phyloP scores from a whole-genome alignment of 1,140 invertebrate genomes.

The Archivesica marissinica region DNA sequence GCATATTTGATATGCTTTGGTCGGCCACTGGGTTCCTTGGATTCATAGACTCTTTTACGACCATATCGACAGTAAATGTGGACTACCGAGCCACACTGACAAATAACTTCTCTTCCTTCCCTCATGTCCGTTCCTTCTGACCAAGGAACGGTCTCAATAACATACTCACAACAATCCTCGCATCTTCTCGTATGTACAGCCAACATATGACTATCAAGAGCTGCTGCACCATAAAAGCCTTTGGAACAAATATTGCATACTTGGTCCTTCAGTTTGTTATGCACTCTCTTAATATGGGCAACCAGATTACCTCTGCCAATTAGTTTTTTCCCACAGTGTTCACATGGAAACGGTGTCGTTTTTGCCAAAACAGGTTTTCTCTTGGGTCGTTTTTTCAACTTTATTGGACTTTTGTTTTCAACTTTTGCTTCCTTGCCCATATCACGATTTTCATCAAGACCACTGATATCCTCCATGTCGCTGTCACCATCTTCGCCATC shows the following conservation, averaged over 20 bases:
- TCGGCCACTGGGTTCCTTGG: no score
- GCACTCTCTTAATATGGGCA: slow-evolving; percentile 37
- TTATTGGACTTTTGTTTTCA: background rate
- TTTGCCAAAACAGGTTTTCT: background rate
- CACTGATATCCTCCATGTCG: slow-evolving; percentile 11
- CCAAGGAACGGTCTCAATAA: slow-evolving; percentile 48
- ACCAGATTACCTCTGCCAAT: slow-evolving; percentile 18
- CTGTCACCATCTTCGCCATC: background rate
- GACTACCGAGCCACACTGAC: slow-evolving; percentile 44
- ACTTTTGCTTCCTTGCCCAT: background rate
- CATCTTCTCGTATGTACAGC: slow-evolving; percentile 51
- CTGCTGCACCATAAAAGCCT: background rate
- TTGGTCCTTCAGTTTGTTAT: slow-evolving; percentile 15
- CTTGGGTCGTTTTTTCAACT: background rate
- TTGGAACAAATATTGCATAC: slow-evolving; percentile 21
- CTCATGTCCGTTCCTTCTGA: slow-evolving; percentile 16
- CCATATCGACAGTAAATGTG: slow-evolving; percentile 31
- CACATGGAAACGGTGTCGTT: slow-evolving; percentile 24
- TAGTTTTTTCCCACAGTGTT: slow-evolving; percentile 33
- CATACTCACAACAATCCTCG: slow-evolving; percentile 37
- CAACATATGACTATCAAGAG: slow-evolving; percentile 23
- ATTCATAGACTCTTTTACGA: background rate
- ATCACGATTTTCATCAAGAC: no score
- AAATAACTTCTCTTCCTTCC: slow-evolving; percentile 1
- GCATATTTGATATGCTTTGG: no score